Evolutionary conservation across 2,888 invertebrate genomes (phyloP).

Genomic region (Athalia cordata): DNA sequence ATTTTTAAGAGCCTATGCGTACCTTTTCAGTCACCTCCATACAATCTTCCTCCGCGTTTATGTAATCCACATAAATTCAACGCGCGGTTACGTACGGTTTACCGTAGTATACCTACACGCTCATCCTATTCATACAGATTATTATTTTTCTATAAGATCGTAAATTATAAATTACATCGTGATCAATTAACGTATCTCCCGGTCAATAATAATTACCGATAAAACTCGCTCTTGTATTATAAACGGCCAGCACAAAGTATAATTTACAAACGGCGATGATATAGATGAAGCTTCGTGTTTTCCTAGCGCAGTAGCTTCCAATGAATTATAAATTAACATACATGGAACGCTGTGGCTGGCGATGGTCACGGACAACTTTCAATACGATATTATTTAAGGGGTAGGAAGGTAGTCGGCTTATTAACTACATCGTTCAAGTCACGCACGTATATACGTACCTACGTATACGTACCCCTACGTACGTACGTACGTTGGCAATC

Average conservation of each 20-base stretch:
- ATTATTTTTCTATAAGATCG: no score
- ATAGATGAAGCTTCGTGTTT: conserved; percentile 2
- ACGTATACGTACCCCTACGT: no score
- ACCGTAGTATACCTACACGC: no score
- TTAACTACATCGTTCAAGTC: conserved; percentile 52
- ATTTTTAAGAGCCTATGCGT: no score
- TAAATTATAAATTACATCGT: no score
- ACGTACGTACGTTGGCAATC: not conserved
- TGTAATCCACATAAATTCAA: no score
- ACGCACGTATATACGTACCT: conserved; percentile 29
- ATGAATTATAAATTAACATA: conserved; percentile 53
- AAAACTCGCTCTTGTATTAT: not conserved
- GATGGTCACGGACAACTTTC: conserved; percentile 44
- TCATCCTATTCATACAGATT: no score
- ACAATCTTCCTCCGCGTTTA: no score
- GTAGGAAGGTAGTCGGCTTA: conserved; percentile 56
- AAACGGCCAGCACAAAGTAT: not conserved
- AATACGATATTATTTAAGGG: conserved; percentile 54
- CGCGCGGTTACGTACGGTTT: no score
- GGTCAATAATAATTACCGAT: no score
- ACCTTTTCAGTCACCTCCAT: no score
- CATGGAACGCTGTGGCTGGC: not conserved
- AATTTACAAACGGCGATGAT: not conserved
- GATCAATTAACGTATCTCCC: no score
- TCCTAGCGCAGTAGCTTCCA: not conserved